phyloP scores from a whole-genome alignment of 2,797 vertebrate genomes.

The Parauchenoglanis punctatus region DNA sequence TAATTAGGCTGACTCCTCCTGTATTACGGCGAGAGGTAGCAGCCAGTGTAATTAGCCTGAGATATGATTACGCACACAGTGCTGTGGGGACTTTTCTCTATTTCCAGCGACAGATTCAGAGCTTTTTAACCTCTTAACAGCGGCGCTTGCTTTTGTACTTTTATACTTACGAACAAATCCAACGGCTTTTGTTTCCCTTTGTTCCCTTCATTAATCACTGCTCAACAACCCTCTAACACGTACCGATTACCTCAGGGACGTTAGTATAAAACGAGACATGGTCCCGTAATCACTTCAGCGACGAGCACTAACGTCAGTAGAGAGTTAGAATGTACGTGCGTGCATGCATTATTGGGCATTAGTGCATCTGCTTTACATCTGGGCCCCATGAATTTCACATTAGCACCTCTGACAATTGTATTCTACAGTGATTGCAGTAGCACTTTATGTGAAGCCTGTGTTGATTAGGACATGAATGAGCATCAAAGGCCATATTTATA shows the following conservation, averaged over 20 bases:
- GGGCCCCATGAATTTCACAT: conserved; percentile 20
- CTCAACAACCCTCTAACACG: conserved; percentile 16
- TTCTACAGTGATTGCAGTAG: background rate
- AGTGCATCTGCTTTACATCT: conserved; percentile 31
- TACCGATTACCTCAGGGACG: conserved; percentile 12
- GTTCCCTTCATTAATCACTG: conserved; percentile 18
- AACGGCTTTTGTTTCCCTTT: conserved; percentile 48
- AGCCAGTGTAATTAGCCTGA: conserved; percentile 73
- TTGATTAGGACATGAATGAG: background rate
- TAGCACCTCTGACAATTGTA: conserved; percentile 22
- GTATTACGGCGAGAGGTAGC: conserved; percentile 50
- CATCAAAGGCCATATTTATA: background rate
- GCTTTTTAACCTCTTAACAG: conserved; percentile 66
- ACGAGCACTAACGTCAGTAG: background rate
- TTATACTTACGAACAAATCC: conserved; percentile 27
- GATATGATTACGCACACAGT: conserved; percentile 75
- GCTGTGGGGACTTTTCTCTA: conserved; percentile 67
- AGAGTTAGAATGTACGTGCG: conserved; percentile 34
- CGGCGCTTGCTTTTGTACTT: conserved; percentile 64
- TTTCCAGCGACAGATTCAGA: conserved; percentile 70
- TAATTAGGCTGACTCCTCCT: conserved; percentile 70
- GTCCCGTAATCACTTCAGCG: conserved; percentile 15
- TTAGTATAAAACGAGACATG: conserved; percentile 14
- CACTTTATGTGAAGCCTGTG: background rate
- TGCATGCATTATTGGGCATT: conserved; percentile 13